Percentiles rank a stretch among this genome's conserved stretches.
Evolutionary conservation across 2,113 vertebrate genomes (phyloP).

Genomic region (Hirundichthys speculiger): DNA sequence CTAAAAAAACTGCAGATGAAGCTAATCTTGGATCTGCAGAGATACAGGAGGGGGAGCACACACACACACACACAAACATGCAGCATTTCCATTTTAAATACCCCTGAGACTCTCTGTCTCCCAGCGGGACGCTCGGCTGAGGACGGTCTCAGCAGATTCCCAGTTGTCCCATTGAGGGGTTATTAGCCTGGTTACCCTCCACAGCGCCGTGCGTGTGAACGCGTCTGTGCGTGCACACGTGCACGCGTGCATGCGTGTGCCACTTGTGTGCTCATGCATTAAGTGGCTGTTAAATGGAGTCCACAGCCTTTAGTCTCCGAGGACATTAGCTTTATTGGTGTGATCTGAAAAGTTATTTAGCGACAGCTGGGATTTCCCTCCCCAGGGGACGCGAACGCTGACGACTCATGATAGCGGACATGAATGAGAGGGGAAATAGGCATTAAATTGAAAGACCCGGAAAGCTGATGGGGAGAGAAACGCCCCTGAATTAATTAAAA

Average conservation of each 20-base stretch:
- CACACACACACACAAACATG: constrained; percentile 58
- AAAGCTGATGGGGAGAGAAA: constrained; percentile 38
- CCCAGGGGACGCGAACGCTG: constrained; percentile 59
- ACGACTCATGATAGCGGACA: constrained; percentile 61
- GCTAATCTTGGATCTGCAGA: constrained; percentile 50
- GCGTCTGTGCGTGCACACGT: constrained; percentile 15
- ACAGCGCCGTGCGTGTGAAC: constrained; percentile 49
- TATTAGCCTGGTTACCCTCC: constrained; percentile 77
- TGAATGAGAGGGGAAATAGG: constrained; percentile 71
- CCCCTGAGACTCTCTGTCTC: constrained; percentile 69
- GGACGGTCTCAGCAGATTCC: constrained; percentile 74
- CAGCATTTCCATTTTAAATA: constrained; percentile 77
- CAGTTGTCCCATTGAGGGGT: constrained; percentile 79
- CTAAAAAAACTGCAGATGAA: constrained; percentile 45
- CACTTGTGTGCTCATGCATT: constrained; percentile 71
- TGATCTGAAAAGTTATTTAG: constrained; percentile 79
- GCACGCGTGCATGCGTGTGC: constrained; percentile 37
- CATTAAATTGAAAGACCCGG: constrained; percentile 72
- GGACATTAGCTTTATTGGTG: constrained; percentile 76
- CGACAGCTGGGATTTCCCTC: constrained; percentile 78
- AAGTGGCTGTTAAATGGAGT: constrained; percentile 78
- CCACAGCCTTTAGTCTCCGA: constrained; percentile 63
- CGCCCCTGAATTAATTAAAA: constrained; percentile 46
- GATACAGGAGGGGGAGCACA: constrained; percentile 16
- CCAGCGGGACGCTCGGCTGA: constrained; percentile 69